Evolutionary conservation across 1,140 invertebrate species (phyloP).

Genomic region (Dendroctonus ponderosae): DNA sequence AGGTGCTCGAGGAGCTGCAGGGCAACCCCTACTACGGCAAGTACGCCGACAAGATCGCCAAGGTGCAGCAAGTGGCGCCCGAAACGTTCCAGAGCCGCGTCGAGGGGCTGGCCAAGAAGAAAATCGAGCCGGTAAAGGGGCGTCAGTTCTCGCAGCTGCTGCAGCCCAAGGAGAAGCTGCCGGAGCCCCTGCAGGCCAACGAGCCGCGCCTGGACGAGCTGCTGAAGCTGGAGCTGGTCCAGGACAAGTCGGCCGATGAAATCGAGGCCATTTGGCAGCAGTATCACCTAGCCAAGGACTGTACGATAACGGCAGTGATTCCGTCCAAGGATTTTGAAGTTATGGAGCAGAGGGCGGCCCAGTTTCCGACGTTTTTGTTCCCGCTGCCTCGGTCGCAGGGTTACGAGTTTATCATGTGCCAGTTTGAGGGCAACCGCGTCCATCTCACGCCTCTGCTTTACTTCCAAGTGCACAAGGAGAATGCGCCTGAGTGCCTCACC

Average conservation of each 20-base stretch:
- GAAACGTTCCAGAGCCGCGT: constrained; percentile 71
- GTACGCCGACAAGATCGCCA: constrained; percentile 75
- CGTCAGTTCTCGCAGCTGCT: constrained; percentile 55
- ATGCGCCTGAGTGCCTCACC: constrained; percentile 85
- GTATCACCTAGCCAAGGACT: constrained; percentile 76
- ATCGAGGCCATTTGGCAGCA: constrained; percentile 76
- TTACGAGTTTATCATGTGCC: constrained; percentile 85
- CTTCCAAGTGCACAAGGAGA: constrained; percentile 87
- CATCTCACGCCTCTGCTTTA: constrained; percentile 86
- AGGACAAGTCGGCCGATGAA: constrained; percentile 71
- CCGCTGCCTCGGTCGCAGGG: constrained; percentile 79
- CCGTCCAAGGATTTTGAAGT: constrained; percentile 60
- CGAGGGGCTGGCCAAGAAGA: constrained; percentile 58
- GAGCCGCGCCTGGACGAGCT: constrained; percentile 66
- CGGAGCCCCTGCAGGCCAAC: constrained; percentile 45
- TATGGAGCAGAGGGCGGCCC: constrained; percentile 58
- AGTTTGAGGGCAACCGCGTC: constrained; percentile 71
- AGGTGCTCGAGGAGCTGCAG: constrained; percentile 64
- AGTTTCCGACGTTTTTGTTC: constrained; percentile 74
- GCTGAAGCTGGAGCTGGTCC: constrained; percentile 77
- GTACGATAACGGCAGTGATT: constrained; percentile 68
- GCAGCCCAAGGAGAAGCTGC: constrained; percentile 55
- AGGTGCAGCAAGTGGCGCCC: constrained; percentile 70
- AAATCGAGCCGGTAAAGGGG: constrained; percentile 38
- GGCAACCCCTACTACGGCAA: constrained; percentile 81